A percentile compares a stretch with the other conserved stretches of the same genome.
Conservation (phyloP, 2,888 invertebrate genomes). For the Quadroppia sp. region DNA sequence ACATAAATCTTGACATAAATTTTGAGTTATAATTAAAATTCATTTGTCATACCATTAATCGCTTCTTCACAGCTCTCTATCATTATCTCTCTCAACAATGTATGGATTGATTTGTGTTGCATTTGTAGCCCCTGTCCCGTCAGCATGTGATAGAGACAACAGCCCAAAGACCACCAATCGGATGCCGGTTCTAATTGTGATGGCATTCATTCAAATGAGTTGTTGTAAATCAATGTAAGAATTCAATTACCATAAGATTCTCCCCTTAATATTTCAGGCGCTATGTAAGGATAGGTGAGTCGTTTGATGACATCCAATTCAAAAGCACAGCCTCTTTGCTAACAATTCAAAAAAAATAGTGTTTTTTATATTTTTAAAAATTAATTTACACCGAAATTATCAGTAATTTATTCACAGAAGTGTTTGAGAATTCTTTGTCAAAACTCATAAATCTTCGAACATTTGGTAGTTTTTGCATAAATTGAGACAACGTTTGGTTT, state of each 20-base stretch:
- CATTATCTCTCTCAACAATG: constrained; percentile 16
- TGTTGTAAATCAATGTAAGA: no score
- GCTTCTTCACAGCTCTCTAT: constrained; percentile 34
- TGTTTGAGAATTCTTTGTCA: no score
- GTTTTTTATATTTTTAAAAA: no score
- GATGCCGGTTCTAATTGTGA: background rate
- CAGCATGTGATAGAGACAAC: constrained; percentile 33
- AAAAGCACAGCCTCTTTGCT: constrained; percentile 15
- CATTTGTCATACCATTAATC: constrained; percentile 26
- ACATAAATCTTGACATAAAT: no score
- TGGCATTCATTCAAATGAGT: no score
- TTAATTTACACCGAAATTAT: no score
- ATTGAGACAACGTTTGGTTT: no score
- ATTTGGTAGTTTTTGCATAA: no score
- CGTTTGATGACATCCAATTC: constrained; percentile 11
- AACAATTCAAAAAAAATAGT: no score
- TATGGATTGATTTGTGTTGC: background rate
- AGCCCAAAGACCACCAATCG: constrained; percentile 38
- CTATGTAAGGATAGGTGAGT: constrained; percentile 18
- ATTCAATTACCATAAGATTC: constrained; percentile 25
- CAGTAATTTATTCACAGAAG: no score
- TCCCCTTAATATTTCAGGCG: constrained; percentile 33
- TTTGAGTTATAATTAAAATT: no score
- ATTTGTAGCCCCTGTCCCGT: constrained; percentile 13
- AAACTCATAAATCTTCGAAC: no score